phyloP scores from a whole-genome alignment of 2,113 vertebrate genomes.

The Pagrus major region DNA sequence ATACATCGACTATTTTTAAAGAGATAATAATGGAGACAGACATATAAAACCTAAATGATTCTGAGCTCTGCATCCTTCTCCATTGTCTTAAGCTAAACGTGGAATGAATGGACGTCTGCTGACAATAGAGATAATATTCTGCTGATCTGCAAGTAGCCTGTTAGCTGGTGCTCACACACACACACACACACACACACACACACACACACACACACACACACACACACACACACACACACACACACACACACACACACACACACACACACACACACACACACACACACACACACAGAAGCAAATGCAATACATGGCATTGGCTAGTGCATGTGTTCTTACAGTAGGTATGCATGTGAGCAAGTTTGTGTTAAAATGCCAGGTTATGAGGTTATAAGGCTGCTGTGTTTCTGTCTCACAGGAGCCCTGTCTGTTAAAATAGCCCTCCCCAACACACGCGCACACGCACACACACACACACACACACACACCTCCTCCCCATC shows the following conservation, averaged over 20 bases:
- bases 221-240: constrained; percentile 6
- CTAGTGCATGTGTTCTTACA: constrained; percentile 6
- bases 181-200: constrained; percentile 3
- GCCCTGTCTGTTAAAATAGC: constrained; percentile 34
- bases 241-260: background rate
- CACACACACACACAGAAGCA: background rate
- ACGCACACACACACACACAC: constrained; percentile 39
- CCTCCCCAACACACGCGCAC: constrained; percentile 5
- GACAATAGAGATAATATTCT: constrained; percentile 10
- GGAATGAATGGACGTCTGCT: background rate
- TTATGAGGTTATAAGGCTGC: constrained; percentile 39
- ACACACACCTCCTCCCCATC: constrained; percentile 34
- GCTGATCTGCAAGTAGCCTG: background rate
- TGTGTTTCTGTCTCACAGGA: constrained; percentile 59
- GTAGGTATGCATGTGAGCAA: background rate
- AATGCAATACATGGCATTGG: background rate
- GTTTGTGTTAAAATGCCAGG: constrained; percentile 13
- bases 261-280: background rate
- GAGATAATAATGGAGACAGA: background rate
- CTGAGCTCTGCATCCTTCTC: background rate
- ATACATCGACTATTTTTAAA: too few species aligned
- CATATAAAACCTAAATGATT: background rate
- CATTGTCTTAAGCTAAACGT: constrained; percentile 4
- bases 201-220: background rate
- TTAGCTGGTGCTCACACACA: background rate